phyloP scores from a whole-genome alignment of 1,140 invertebrate genomes.

The Portunus trituberculatus region DNA sequence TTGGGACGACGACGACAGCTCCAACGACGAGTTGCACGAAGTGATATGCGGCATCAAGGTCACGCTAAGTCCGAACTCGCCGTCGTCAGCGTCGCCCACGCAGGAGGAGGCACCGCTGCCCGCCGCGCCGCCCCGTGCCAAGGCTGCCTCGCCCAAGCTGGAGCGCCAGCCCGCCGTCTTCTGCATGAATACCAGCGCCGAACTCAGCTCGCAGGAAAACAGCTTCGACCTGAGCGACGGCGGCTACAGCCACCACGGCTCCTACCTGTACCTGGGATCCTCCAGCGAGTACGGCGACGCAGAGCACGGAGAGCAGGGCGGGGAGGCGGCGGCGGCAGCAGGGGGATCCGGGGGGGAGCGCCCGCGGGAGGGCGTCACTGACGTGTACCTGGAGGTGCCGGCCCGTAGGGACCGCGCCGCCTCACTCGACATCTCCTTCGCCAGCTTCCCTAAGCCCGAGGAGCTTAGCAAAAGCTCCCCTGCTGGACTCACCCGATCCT shows the following conservation, averaged over 20 bases:
- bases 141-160: slow-evolving; percentile 78
- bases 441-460: slow-evolving; percentile 66
- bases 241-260: slow-evolving; percentile 79
- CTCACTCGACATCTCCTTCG: slow-evolving; percentile 90
- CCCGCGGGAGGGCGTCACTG: slow-evolving; percentile 79
- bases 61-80: slow-evolving; percentile 84
- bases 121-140: slow-evolving; percentile 75
- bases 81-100: slow-evolving; percentile 81
- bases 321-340: slow-evolving; percentile 81
- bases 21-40: slow-evolving; percentile 77
- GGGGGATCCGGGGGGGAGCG: slow-evolving; percentile 82
- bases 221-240: slow-evolving; percentile 81
- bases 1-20: slow-evolving; percentile 75
- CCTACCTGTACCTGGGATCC: slow-evolving; percentile 80
- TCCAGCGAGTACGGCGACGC: slow-evolving; percentile 78
- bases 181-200: slow-evolving; percentile 80
- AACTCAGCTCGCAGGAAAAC: slow-evolving; percentile 81
- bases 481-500: slow-evolving; percentile 67
- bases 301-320: slow-evolving; percentile 73
- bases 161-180: slow-evolving; percentile 90
- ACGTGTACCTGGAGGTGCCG: slow-evolving; percentile 81
- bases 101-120: slow-evolving; percentile 78
- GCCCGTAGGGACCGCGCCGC: slow-evolving; percentile 88
- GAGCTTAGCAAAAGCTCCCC: slow-evolving; percentile 52
- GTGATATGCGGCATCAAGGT: slow-evolving; percentile 84